Evolutionary conservation across 2,797 vertebrate genomes (phyloP).

Genomic region (Dicrostonyx torquatus): DNA sequence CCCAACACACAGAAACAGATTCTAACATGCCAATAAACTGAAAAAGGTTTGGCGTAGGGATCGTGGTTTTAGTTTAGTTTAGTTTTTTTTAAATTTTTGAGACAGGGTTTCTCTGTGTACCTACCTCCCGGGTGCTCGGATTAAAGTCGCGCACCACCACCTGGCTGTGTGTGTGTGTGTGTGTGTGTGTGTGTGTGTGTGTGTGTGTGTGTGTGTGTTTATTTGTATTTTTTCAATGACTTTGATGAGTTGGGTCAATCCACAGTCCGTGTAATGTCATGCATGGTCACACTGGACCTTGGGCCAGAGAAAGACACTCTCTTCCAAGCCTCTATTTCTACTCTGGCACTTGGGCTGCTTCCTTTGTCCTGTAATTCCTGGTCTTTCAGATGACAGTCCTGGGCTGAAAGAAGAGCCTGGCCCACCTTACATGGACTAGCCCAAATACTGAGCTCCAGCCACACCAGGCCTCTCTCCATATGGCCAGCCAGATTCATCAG

Average conservation of each 20-base stretch:
- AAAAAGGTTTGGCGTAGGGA: neutral
- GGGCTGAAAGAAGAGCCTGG: neutral
- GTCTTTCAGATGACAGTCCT: neutral
- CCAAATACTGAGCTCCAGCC: neutral
- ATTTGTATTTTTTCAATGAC: neutral
- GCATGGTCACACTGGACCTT: too few relatives aligned
- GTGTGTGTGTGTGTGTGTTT: neutral
- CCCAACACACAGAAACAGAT: neutral
- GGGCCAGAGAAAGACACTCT: neutral
- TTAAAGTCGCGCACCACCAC: too few relatives aligned
- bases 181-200: too few relatives aligned
- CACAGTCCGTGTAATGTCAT: accelerated
- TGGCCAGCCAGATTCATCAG: neutral
- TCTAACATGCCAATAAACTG: accelerated
- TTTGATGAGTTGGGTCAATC: neutral
- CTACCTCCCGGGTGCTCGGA: too few relatives aligned
- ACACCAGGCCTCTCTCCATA: accelerated
- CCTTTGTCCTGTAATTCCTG: accelerated
- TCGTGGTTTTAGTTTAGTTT: neutral
- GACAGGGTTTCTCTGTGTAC: too few relatives aligned
- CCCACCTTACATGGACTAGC: neutral
- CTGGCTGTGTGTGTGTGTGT: too few relatives aligned
- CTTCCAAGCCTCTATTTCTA: neutral
- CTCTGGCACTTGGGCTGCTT: neutral
- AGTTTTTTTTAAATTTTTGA: too few relatives aligned